A percentile compares a stretch with the other conserved stretches of the same genome.
Evolutionary conservation across 2,113 vertebrate genomes (phyloP).

Genomic region (Dipodomys spectabilis): DNA sequence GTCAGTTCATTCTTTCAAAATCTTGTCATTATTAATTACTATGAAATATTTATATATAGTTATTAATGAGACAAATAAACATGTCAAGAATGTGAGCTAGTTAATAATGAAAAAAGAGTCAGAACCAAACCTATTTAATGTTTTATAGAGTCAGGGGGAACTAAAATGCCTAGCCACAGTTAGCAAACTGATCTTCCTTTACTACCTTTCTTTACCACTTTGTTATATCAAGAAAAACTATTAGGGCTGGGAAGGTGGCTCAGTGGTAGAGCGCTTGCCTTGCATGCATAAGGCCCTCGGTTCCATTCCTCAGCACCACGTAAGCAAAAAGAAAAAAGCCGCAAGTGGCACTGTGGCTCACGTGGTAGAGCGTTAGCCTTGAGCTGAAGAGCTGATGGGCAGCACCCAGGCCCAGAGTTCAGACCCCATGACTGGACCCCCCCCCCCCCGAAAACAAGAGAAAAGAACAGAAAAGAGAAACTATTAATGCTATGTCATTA

Average conservation of each 20-base stretch:
- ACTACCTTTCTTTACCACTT: not conserved
- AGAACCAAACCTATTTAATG: not conserved
- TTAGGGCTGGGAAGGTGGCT: too few relatives aligned
- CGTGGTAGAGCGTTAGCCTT: too few relatives aligned
- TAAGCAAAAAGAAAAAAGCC: too few relatives aligned
- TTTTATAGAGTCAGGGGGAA: not conserved
- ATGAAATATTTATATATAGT: not conserved
- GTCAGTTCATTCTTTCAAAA: constrained; percentile 16
- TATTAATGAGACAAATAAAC: constrained; percentile 15
- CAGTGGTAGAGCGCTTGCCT: too few relatives aligned
- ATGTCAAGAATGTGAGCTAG: not conserved
- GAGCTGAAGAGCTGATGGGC: too few relatives aligned
- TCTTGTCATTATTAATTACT: not conserved
- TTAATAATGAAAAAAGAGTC: not conserved
- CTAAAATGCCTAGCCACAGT: not conserved
- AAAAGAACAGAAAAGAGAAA: too few relatives aligned
- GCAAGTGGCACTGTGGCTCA: too few relatives aligned
- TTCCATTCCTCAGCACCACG: too few relatives aligned
- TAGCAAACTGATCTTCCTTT: not conserved
- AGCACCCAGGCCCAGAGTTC: too few relatives aligned
- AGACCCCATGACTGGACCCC: too few relatives aligned
- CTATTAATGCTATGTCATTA: not conserved
- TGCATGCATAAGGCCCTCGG: too few relatives aligned
- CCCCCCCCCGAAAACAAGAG: too few relatives aligned
- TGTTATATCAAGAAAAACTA: not conserved